Conservation (phyloP, 92 coral and sea anemone species). For the Palythoa grandiflora region DNA sequence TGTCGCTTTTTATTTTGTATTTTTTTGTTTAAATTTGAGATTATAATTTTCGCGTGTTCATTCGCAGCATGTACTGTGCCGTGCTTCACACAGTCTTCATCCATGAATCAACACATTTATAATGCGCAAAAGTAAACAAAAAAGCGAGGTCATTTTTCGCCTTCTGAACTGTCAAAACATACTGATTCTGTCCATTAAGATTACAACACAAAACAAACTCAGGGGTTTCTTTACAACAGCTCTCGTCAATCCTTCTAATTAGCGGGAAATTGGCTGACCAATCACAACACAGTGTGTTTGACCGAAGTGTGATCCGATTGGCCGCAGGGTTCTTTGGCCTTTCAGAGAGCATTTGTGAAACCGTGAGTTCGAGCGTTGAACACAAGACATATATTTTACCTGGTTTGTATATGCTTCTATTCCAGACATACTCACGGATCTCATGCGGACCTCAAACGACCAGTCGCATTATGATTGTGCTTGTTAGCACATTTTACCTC, state of each 20-base stretch:
- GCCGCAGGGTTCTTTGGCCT: constrained; percentile 76
- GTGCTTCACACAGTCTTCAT: constrained; percentile 36
- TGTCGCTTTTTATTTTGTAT: not conserved
- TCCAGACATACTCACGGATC: constrained; percentile 70
- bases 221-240: constrained; percentile 89
- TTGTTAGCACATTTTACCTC: constrained; percentile 85
- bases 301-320: constrained; percentile 91
- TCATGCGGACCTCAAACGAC: constrained; percentile 75
- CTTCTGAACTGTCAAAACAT: constrained; percentile 92
- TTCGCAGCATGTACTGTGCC: constrained; percentile 38
- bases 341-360: constrained; percentile 78
- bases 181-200: constrained; percentile 89
- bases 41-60: constrained; percentile 39
- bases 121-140: constrained; percentile 80
- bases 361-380: constrained; percentile 64
- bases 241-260: constrained; percentile 87
- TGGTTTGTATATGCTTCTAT: constrained; percentile 68
- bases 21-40: not conserved
- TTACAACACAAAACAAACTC: constrained; percentile 93
- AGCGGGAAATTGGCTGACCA: constrained; percentile 80
- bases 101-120: constrained; percentile 62
- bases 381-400: constrained; percentile 78
- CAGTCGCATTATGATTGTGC: constrained; percentile 89
- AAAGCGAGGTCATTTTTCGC: constrained; percentile 77
- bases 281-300: constrained; percentile 65